These are phyloP conservation scores for Rotaria magnacalcarata DNA, from an alignment of 2,888 invertebrate species.

Conservation along the genomic window DNA sequence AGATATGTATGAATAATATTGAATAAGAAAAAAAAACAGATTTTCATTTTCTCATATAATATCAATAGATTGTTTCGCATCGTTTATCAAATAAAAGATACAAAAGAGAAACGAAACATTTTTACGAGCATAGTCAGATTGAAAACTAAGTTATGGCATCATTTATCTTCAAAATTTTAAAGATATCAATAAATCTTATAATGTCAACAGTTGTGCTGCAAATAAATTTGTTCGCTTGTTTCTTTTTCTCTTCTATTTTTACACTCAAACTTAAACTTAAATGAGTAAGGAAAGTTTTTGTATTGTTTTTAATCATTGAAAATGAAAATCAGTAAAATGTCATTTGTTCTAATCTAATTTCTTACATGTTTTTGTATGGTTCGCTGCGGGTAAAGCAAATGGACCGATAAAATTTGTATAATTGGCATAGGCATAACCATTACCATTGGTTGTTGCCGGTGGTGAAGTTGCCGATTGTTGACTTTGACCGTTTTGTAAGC, in stretches of 20 bases:
- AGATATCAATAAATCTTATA: not conserved
- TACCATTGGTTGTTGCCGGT: conserved; percentile 55
- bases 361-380: not conserved
- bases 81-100: not conserved
- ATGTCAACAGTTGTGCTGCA: not conserved
- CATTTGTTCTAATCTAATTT: no score
- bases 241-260: not conserved
- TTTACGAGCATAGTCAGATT: conserved; percentile 25
- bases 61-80: not conserved
- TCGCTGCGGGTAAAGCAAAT: conserved; percentile 20
- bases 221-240: not conserved
- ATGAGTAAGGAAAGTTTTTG: conserved; percentile 11
- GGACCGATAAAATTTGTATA: conserved; percentile 33
- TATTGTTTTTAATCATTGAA: not conserved
- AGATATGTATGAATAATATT: no score
- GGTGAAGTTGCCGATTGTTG: conserved; percentile 49
- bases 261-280: conserved; percentile 7
- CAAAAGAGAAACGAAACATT: not conserved
- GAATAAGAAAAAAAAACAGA: not conserved
- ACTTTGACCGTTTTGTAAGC: conserved; percentile 12
- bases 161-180: not conserved
- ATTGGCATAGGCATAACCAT: conserved; percentile 19
- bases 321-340: not conserved
- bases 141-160: not conserved
- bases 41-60: not conserved